Conservation (phyloP, 2,797 vertebrate species). For the Crocodylus rhombifer region DNA sequence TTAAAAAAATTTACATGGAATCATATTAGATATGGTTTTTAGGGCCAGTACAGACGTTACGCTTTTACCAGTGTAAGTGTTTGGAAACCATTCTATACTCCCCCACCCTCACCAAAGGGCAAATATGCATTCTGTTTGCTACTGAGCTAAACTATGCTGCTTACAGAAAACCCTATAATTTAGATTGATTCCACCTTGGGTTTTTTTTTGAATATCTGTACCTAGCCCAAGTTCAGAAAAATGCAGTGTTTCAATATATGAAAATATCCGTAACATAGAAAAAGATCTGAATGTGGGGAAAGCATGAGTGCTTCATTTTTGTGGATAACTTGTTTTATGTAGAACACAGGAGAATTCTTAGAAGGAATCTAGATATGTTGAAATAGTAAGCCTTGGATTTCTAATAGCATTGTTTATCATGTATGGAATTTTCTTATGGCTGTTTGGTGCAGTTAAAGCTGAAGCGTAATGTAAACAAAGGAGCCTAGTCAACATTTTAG, state of each 20-base stretch:
- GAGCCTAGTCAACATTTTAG: neutral
- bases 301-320: neutral
- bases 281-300: neutral
- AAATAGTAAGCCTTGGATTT: neutral
- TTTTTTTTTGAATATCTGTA: neutral
- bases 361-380: neutral
- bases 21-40: too few relatives aligned
- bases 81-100: too few relatives aligned
- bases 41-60: too few relatives aligned
- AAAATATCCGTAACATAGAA: neutral
- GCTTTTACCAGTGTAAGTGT: too few relatives aligned
- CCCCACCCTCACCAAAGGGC: too few relatives aligned
- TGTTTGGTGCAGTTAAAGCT: neutral
- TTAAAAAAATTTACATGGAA: neutral
- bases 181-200: neutral
- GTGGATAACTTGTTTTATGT: neutral
- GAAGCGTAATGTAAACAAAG: neutral
- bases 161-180: too few relatives aligned
- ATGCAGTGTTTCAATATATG: neutral
- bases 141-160: too few relatives aligned
- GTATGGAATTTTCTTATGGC: neutral
- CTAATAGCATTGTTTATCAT: neutral
- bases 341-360: neutral
- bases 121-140: too few relatives aligned
- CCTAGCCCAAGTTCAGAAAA: neutral